Base-by-base conservation (phyloP, 1,140 invertebrate species). In the Brachionus calyciflorus region DNA sequence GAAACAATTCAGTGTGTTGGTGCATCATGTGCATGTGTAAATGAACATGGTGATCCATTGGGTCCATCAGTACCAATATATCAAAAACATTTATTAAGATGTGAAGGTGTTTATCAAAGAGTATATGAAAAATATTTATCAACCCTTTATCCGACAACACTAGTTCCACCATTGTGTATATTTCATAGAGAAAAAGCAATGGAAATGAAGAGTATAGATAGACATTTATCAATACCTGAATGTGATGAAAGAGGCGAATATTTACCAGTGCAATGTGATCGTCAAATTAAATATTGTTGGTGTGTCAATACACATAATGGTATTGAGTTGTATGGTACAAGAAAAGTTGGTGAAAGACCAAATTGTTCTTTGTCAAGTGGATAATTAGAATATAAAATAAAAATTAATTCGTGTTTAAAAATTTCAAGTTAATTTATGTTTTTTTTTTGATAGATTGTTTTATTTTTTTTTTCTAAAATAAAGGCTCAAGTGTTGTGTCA, bases 41-140 rank as follows among this genome's bases (percentile, higher is more conserved):
- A 76, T 24, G 30, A 76, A 44, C 48, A 76, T 10, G 70, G 70
- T 14, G 49, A 76, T 26, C 48, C 70, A 17, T 17, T 76, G 28
- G 70, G 70, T 49, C 70, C 70, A 53, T 55, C 48, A 1, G 70
- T 76, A 1, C 49, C 70, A 6, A 60, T 60, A 21, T 55, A 76
- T 9, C 48, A 76, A 44, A 53, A 55, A 28, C 48, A 76, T 55
- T 55, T 55, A 24, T 44, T 76, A 14, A 21, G 70, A 76, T 76
- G 70, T 46, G 70, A 55, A 33, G 70, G 70, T 7, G 70, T 76
- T 60, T 76, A 55, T 60, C 70, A 76, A 37, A 24, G 49, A n/a
- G 28, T 76, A 14, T 55, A 55, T 55, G 51, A 48, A 49, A 55
- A 55, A 37, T 49, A 51, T 41, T 46, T 51, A 14, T 28, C 69